Base-by-base conservation (phyloP, 2,797 vertebrate species). In the Leuciscus waleckii region DNA sequence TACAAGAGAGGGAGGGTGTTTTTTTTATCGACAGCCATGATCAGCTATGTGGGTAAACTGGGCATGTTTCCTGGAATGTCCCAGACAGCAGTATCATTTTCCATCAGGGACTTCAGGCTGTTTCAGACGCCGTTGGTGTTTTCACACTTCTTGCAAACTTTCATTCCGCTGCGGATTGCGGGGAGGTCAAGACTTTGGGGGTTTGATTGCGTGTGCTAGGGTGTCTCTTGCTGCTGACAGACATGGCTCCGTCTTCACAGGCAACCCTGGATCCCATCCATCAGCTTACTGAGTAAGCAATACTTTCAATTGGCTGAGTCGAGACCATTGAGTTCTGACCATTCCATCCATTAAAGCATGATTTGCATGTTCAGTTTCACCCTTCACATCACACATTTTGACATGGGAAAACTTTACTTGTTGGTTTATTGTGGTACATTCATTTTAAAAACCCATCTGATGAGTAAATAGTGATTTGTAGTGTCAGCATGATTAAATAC, bases 41-140 rank as follows among this genome's bases (percentile, higher is more conserved):
- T 91, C 87, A 65, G 88, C 82, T 83, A 87, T 84, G 82, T 87
- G 84, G 86, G 86, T 90, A 73, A 86, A 87, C 82, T 84, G 81
- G 83, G 82, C 89, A 87, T 70, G 81, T 74, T 84, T 90, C 87
- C 88, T 86, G 92, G 91, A 90, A 89, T 92, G 86, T 92, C 82
- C 87, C 88, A 90, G 88, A 90, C 86, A 88, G 76, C 87, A 83
- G 89, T 89, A 91, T 90, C 85, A 46, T 69, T 89, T 90, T 89
- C 90, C 91, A 86, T 91, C 79, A 35, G 70, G 81, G 68, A 71
- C 74, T 75, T 76, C 80, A 70, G 85, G 71, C 79, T 77, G 67
- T 74, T 85, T 68, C 58, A 86, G 74, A 87, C 65, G 39, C 81
- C 29, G 81, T 74, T 83, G 82, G 71, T 88, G 86, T 91, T 90